These are phyloP conservation scores for Axinella damicornis DNA, from an alignment of 37 sponge, comb jelly and placozoan species.

Conservation along the genomic window DNA sequence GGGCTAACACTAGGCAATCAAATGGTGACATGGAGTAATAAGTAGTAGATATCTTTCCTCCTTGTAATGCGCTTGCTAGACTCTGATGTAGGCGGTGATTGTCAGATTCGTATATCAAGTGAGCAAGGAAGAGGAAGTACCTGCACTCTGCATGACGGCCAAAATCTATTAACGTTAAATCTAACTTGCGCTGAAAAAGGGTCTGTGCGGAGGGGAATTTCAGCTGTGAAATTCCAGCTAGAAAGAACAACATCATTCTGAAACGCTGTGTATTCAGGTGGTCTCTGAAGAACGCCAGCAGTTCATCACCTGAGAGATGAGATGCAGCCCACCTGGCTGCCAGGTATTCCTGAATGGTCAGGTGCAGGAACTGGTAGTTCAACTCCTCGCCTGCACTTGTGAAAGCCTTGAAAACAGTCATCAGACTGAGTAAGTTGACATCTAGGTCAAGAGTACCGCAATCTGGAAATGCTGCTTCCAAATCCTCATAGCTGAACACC, in stretches of 20 bases:
- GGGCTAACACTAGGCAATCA: too few relatives aligned
- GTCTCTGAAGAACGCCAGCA: neutral
- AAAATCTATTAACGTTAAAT: too few relatives aligned
- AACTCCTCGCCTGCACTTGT: neutral
- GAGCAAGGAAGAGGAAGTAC: too few relatives aligned
- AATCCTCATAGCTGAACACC: neutral
- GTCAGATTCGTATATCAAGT: too few relatives aligned
- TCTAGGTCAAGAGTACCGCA: neutral
- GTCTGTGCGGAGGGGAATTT: neutral
- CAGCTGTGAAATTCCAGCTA: neutral
- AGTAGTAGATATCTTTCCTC: too few relatives aligned
- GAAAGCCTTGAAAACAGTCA: neutral
- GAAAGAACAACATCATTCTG: neutral
- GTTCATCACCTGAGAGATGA: neutral
- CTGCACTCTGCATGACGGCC: too few relatives aligned
- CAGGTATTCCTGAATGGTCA: conserved; percentile 25
- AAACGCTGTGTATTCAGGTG: neutral
- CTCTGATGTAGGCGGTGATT: too few relatives aligned
- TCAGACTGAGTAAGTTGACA: neutral
- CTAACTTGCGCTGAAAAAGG: neutral
- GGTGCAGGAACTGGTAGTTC: conserved; percentile 17
- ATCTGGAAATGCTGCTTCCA: neutral
- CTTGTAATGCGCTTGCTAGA: too few relatives aligned
- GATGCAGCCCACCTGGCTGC: conserved; percentile 15
- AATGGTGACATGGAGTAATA: too few relatives aligned